phyloP scores from a whole-genome alignment of 2,888 invertebrate genomes.

The Polyommatus icarus region DNA sequence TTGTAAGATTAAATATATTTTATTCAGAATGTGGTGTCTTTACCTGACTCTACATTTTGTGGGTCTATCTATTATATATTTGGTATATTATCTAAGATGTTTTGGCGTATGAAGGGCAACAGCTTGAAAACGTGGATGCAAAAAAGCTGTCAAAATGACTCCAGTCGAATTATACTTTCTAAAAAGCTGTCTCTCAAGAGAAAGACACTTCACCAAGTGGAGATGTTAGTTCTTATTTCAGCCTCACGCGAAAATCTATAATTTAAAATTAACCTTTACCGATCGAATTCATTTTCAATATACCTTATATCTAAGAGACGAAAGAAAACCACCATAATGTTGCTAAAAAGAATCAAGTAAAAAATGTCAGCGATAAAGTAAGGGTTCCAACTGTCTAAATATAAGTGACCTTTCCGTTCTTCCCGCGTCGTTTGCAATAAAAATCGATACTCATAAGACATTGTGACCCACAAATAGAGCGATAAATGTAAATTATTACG shows the following conservation, averaged over 20 bases:
- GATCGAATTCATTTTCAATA: no score
- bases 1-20: neutral
- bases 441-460: conserved; percentile 42
- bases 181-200: no score
- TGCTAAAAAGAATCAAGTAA: neutral
- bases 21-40: neutral
- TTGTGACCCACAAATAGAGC: conserved; percentile 46
- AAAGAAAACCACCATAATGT: neutral
- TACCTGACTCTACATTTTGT: neutral
- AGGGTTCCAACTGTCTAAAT: neutral
- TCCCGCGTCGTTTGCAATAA: conserved; percentile 9
- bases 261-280: no score
- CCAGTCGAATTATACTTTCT: no score
- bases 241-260: no score
- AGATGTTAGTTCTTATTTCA: no score
- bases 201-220: no score
- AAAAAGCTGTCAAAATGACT: no score
- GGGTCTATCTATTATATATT: no score
- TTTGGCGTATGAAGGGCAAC: neutral
- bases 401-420: conserved; percentile 11
- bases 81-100: neutral
- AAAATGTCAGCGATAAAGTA: neutral
- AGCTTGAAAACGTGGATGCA: no score
- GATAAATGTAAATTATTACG: conserved; percentile 47
- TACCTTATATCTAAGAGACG: neutral